A percentile compares a stretch with the other conserved stretches of the same genome.
phyloP scores from a whole-genome alignment of 2,797 vertebrate genomes.

The Pachyuromys duprasi region DNA sequence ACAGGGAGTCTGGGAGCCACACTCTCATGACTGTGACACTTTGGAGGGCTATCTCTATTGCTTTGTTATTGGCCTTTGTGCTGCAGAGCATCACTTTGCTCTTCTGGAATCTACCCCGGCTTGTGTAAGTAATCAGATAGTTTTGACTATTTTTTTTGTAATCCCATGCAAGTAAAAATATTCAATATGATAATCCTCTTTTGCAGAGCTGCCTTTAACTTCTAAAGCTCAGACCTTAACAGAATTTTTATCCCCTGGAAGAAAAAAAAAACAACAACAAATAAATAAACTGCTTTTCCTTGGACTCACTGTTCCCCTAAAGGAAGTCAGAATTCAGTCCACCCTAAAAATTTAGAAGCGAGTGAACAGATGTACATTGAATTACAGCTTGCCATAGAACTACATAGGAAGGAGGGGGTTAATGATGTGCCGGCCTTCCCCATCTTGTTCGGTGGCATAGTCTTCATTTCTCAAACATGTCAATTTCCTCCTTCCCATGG shows the following conservation, averaged over 20 bases:
- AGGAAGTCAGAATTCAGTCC: not conserved
- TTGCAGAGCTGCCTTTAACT: constrained; percentile 41
- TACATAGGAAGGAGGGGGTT: constrained; percentile 60
- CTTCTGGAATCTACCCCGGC: not conserved
- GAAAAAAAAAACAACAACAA: not conserved
- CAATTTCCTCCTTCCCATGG: constrained; percentile 76
- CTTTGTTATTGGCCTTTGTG: not conserved
- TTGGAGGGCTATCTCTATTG: not conserved
- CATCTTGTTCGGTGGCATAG: constrained; percentile 52
- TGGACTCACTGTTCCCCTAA: constrained; percentile 4
- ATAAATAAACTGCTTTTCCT: not conserved
- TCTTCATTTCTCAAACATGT: constrained; percentile 70
- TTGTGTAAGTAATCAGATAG: not conserved
- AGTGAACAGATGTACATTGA: constrained; percentile 6
- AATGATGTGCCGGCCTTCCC: constrained; percentile 70
- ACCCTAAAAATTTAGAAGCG: constrained; percentile 37
- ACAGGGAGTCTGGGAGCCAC: not conserved
- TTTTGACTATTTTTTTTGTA: constrained; percentile 1
- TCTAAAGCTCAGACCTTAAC: constrained; percentile 35
- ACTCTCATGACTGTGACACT: not conserved
- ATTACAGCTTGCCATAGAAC: constrained; percentile 42
- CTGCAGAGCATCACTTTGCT: not conserved
- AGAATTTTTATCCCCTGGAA: not conserved
- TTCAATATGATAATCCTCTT: not conserved
- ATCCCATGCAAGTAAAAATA: constrained; percentile 46